A percentile compares a stretch with the other conserved stretches of the same genome.
Evolutionary conservation across 2,797 vertebrate genomes (phyloP).

Genomic region (Geotrypetes seraphini): DNA sequence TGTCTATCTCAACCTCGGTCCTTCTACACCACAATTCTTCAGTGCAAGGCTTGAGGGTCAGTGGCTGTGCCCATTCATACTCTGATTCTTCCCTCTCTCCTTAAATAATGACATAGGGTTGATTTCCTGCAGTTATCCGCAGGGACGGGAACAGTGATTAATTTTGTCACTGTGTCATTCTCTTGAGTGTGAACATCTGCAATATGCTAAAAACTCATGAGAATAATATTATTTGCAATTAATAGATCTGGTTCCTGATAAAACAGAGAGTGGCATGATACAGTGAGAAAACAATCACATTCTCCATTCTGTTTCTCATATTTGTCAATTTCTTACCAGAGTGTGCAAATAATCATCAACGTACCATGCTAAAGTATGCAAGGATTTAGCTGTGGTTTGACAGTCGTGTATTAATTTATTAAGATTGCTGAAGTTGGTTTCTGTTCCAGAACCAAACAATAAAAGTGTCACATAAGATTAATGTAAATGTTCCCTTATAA

Average conservation of each 20-base stretch:
- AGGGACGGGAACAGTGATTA: no score
- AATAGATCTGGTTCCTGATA: constrained; percentile 43
- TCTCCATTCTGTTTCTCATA: constrained; percentile 46
- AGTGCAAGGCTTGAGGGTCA: no score
- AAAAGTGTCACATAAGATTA: constrained; percentile 25
- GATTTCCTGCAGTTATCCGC: no score
- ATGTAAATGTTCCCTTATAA: constrained; percentile 32
- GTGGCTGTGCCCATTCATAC: no score
- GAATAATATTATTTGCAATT: no score
- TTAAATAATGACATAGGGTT: no score
- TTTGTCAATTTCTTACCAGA: constrained; percentile 39
- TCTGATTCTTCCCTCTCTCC: no score
- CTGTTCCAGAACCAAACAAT: constrained; percentile 22
- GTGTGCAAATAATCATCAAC: constrained; percentile 44
- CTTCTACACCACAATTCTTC: no score
- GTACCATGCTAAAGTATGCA: constrained; percentile 30
- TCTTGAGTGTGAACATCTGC: no score
- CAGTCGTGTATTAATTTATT: constrained; percentile 31
- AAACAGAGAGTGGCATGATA: constrained; percentile 41
- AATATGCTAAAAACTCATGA: no score
- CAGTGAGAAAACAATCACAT: constrained; percentile 40
- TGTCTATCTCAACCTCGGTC: no score
- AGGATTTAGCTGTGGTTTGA: constrained; percentile 24
- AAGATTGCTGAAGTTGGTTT: constrained; percentile 25
- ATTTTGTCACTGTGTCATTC: no score